phyloP scores from a whole-genome alignment of 1,140 invertebrate genomes.

The Zeugodacus cucurbitae region DNA sequence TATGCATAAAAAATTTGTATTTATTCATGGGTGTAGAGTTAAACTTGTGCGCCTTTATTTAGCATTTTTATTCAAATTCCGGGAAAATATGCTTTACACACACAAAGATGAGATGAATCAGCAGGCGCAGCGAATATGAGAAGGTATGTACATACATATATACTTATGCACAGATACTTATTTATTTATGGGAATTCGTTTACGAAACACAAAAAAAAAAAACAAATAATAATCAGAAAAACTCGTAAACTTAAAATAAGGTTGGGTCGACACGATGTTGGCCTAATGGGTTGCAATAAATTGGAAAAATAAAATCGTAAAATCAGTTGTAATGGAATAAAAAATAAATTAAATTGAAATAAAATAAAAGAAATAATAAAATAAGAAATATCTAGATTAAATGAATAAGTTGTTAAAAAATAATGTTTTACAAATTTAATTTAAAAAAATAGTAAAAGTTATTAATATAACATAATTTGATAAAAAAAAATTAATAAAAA shows the following conservation, averaged over 20 bases:
- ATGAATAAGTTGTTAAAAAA: too few species aligned
- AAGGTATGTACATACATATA: neutral
- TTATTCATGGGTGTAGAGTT: neutral
- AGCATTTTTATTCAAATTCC: constrained; percentile 18
- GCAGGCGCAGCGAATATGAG: neutral
- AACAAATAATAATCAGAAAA: neutral
- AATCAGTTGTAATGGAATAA: neutral
- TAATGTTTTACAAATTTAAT: too few species aligned
- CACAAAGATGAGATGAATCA: constrained; percentile 2
- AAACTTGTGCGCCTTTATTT: constrained; percentile 12
- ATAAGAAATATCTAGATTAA: too few species aligned
- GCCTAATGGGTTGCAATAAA: neutral
- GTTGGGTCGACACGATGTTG: neutral
- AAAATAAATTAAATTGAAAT: neutral
- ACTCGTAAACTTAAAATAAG: neutral
- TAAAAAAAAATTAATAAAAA: too few species aligned
- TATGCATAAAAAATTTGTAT: constrained; percentile 2
- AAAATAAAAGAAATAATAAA: neutral
- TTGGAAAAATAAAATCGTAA: neutral
- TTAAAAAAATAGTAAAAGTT: too few species aligned
- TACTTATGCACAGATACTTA: neutral
- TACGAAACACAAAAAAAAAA: too few species aligned
- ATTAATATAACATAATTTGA: too few species aligned
- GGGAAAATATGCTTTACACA: neutral
- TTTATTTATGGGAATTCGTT: neutral